A percentile compares a stretch with the other conserved stretches of the same genome.
These are phyloP conservation scores for Campoletis raptor DNA, from an alignment of 2,888 invertebrate genomes.

Conservation along the genomic window DNA sequence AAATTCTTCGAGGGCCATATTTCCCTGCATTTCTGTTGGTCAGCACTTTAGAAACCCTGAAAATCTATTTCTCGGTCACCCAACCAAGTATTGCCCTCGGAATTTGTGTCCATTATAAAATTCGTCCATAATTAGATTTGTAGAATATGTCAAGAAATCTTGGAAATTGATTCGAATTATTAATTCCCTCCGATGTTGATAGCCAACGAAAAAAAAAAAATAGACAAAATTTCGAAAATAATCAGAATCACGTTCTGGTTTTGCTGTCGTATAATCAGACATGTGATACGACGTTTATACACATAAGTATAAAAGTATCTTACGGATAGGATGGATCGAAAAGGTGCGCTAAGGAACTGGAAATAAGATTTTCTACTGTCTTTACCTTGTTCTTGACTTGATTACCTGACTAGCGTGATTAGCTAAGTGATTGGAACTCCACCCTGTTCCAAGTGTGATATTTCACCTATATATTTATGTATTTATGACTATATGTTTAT, in stretches of 20 bases:
- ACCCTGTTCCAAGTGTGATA: slow-evolving; percentile 69
- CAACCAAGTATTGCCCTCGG: too few species aligned
- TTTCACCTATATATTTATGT: slow-evolving; percentile 6
- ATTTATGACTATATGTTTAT: background rate
- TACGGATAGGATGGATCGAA: slow-evolving; percentile 9
- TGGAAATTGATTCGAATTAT: background rate
- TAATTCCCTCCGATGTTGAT: background rate
- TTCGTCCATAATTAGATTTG: background rate
- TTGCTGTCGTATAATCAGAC: background rate
- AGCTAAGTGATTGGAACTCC: slow-evolving; percentile 81
- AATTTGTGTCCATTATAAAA: background rate
- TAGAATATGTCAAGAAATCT: background rate
- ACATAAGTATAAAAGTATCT: slow-evolving; percentile 1
- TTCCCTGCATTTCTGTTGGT: too few species aligned
- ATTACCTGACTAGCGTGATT: slow-evolving; percentile 79
- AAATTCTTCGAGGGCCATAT: too few species aligned
- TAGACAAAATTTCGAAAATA: background rate
- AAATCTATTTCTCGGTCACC: too few species aligned
- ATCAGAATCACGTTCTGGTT: background rate
- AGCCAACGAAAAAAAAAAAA: background rate
- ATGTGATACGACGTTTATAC: background rate
- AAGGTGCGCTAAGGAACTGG: slow-evolving; percentile 31
- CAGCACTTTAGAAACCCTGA: too few species aligned
- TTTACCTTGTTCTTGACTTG: slow-evolving; percentile 52
- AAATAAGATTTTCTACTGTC: slow-evolving; percentile 40